Evolutionary conservation across 1,140 invertebrate species (phyloP).

Genomic region (Drosophila tsacasi): DNA sequence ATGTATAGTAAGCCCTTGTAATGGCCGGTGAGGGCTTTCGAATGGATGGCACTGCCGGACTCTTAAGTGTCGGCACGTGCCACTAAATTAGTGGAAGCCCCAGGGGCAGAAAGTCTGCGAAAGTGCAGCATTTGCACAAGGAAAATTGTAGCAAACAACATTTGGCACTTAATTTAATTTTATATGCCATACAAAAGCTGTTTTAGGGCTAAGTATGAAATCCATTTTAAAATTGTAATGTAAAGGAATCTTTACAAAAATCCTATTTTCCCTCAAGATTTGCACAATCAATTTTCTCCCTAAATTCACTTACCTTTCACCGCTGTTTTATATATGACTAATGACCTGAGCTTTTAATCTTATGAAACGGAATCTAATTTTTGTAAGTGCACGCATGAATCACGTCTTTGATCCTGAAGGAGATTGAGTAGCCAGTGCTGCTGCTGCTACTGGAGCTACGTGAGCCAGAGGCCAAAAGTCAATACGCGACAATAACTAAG

Average conservation of each 20-base stretch:
- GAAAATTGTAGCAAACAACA: background rate
- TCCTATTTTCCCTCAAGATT: background rate
- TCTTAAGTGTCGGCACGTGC: slow-evolving; percentile 53
- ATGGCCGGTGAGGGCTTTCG: background rate
- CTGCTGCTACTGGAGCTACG: slow-evolving; percentile 34
- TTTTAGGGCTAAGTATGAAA: background rate
- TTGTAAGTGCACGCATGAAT: slow-evolving; percentile 46
- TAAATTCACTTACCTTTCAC: background rate
- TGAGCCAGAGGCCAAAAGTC: slow-evolving; percentile 58
- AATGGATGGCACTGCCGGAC: background rate
- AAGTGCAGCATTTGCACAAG: slow-evolving; percentile 50
- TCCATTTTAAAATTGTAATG: background rate
- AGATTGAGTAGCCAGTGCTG: slow-evolving; percentile 53
- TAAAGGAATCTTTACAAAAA: background rate
- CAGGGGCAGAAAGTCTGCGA: slow-evolving; percentile 31
- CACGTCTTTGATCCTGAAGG: slow-evolving; percentile 53
- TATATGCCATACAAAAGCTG: background rate
- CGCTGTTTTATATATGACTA: background rate
- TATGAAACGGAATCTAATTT: background rate
- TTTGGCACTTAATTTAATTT: background rate
- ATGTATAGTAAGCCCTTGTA: slow-evolving; percentile 19
- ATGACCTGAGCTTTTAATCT: slow-evolving; percentile 13
- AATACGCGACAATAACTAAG: slow-evolving; percentile 62
- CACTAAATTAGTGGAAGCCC: slow-evolving; percentile 39
- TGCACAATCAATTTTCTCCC: background rate